phyloP scores from a whole-genome alignment of 2,797 vertebrate species.

The Eleutherodactylus coqui region DNA sequence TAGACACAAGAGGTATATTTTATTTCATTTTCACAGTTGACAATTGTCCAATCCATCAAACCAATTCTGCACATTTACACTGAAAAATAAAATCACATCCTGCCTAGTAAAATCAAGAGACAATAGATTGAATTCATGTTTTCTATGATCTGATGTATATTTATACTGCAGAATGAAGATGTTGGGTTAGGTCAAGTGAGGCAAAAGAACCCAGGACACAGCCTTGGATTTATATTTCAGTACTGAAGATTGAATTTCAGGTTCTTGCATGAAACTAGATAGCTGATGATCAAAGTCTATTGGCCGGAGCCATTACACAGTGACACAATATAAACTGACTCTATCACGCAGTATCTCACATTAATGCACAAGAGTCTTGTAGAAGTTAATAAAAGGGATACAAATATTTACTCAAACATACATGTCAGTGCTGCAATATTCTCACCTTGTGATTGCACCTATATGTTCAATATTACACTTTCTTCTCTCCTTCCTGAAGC shows the following conservation, averaged over 20 bases:
- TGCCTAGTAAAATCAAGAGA: not conserved
- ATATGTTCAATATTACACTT: not conserved
- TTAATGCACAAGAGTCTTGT: not conserved
- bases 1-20: conserved; percentile 40
- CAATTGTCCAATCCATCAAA: not conserved
- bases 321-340: conserved; percentile 23
- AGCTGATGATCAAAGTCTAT: conserved; percentile 15
- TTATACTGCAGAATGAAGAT: not conserved
- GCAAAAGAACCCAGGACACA: conserved; percentile 16
- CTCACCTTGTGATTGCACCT: not conserved
- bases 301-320: conserved; percentile 3
- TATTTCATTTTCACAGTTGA: not conserved
- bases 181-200: conserved; percentile 36
- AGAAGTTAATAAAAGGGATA: not conserved
- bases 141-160: not conserved
- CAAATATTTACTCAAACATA: not conserved
- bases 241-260: conserved; percentile 31
- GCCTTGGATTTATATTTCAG: conserved; percentile 27
- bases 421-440: not conserved
- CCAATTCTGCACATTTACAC: not conserved
- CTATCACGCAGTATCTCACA: not conserved
- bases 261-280: conserved; percentile 36
- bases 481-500: not conserved
- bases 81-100: not conserved
- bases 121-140: not conserved